These are phyloP conservation scores for Andricus quercusramuli DNA, from an alignment of 2,888 invertebrate genomes.

Conservation along the genomic window DNA sequence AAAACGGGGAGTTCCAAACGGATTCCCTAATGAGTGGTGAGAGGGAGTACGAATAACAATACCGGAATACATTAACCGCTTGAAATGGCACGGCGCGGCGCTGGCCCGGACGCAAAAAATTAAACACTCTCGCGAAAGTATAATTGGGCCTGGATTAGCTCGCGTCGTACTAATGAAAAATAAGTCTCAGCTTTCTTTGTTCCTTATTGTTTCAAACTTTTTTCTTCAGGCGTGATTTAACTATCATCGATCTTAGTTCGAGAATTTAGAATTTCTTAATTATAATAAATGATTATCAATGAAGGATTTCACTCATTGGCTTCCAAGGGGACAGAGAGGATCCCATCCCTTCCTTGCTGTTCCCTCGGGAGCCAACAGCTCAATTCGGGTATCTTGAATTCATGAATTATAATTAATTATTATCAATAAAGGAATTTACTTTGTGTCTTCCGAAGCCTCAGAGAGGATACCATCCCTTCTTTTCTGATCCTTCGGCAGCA, in stretches of 20 bases:
- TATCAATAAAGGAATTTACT: too few relatives aligned
- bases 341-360: too few relatives aligned
- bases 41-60: constrained; percentile 69
- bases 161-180: constrained; percentile 60
- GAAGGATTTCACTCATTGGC: too few relatives aligned
- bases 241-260: not conserved
- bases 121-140: constrained; percentile 57
- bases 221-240: not conserved
- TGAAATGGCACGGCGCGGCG: constrained; percentile 55
- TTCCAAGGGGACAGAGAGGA: too few relatives aligned
- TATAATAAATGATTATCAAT: too few relatives aligned
- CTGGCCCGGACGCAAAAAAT: constrained; percentile 47
- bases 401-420: too few relatives aligned
- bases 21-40: constrained; percentile 68
- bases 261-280: too few relatives aligned
- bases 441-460: too few relatives aligned
- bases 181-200: constrained; percentile 51
- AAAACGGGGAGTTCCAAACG: constrained; percentile 69
- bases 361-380: too few relatives aligned
- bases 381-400: too few relatives aligned
- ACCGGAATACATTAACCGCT: constrained; percentile 69
- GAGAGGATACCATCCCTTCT: too few relatives aligned
- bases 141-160: constrained; percentile 63
- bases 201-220: not conserved
- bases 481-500: too few relatives aligned